Conservation (phyloP, 2,797 vertebrate genomes). For the Helicolenus hilgendorfi region DNA sequence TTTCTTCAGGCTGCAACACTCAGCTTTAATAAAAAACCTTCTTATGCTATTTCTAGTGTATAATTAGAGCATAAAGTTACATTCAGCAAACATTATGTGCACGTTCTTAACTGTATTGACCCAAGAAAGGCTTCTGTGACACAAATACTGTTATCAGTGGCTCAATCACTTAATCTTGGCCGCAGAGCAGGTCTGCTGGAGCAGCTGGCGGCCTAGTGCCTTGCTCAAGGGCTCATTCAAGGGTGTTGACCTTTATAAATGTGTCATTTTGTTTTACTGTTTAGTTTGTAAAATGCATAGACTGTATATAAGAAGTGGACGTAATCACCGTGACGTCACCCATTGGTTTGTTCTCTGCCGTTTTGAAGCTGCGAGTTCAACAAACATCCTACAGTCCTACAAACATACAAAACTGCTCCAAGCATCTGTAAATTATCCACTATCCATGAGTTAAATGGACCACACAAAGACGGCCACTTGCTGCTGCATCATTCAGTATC, state of each 20-base stretch:
- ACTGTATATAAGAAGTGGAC: not conserved
- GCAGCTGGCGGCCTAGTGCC: not conserved
- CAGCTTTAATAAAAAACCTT: not conserved
- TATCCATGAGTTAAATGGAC: not conserved
- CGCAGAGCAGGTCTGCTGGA: not conserved
- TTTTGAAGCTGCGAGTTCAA: not conserved
- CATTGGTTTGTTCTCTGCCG: accelerated
- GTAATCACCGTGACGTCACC: not conserved
- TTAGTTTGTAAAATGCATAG: not conserved
- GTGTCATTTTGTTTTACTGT: not conserved
- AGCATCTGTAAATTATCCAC: too few relatives aligned
- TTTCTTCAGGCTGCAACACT: not conserved
- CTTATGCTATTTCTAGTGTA: too few relatives aligned
- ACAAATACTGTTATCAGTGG: not conserved
- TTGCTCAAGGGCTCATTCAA: not conserved
- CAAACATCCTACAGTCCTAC: too few relatives aligned
- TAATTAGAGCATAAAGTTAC: not conserved
- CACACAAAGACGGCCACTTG: not conserved
- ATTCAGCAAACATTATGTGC: not conserved
- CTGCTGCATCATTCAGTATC: not conserved
- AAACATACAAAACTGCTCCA: too few relatives aligned
- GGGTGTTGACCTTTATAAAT: not conserved
- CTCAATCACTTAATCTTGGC: not conserved
- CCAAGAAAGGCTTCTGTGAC: not conserved
- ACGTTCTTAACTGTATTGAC: not conserved